These are phyloP conservation scores for Prochilodus magdalenae DNA, from an alignment of 2,113 vertebrate species.

Conservation along the genomic window DNA sequence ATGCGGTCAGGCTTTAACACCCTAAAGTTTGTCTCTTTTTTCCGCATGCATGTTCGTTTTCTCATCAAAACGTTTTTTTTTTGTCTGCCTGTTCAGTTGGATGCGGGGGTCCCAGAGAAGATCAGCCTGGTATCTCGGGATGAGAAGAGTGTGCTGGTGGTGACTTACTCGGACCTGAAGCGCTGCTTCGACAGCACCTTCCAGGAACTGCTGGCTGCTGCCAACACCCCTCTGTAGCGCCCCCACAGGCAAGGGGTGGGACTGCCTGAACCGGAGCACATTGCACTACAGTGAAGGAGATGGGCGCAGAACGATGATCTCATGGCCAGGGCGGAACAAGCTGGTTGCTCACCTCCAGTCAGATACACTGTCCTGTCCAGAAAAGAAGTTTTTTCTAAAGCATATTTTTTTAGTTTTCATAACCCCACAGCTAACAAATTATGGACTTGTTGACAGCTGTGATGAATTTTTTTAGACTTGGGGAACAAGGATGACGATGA, in stretches of 20 bases:
- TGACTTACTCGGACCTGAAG: constrained; percentile 98
- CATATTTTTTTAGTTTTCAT: constrained; percentile 82
- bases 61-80: neutral
- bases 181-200: constrained; percentile 99
- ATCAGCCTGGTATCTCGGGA: constrained; percentile 98
- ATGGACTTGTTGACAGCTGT: constrained; percentile 73
- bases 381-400: constrained; percentile 84
- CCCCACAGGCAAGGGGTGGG: constrained; percentile 66
- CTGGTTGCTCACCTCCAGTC: constrained; percentile 87
- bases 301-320: constrained; percentile 64
- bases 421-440: constrained; percentile 82
- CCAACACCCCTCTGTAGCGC: constrained; percentile 95
- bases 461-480: constrained; percentile 87
- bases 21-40: neutral
- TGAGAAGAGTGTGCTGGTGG: constrained; percentile 98
- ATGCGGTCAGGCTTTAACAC: no score
- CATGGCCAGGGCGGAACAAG: constrained; percentile 68
- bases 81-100: constrained; percentile 79
- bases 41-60: neutral
- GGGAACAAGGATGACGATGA: constrained; percentile 81
- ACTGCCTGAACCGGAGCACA: constrained; percentile 82
- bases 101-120: constrained; percentile 98
- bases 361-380: constrained; percentile 96
- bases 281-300: constrained; percentile 92
- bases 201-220: constrained; percentile 95